Base-by-base conservation (phyloP, 2,888 invertebrate species). In the Taphrorychus bicolor region DNA sequence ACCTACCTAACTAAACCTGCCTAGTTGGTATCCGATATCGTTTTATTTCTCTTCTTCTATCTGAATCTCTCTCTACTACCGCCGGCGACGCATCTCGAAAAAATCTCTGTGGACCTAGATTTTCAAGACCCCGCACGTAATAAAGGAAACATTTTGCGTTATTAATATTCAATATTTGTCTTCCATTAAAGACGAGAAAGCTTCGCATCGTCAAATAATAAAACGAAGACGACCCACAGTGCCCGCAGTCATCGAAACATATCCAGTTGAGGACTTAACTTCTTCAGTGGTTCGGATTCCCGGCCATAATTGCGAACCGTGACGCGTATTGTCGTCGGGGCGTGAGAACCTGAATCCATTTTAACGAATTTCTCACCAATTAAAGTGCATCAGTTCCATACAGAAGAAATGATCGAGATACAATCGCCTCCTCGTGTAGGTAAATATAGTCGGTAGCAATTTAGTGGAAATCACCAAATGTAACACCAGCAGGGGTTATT, bases 351-450 rank as follows among this genome's bases (percentile, higher is more conserved):
- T 17, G 24, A 48, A n/a, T 24, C 40, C 23, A 3, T 54, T 66
- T 60, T 56, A 59, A 60, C 54, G 66, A 66, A 66, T 54, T 59
- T 66, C 54, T 56, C 66, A 66, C 59, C 57, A 59, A 66, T 66
- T 66, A 59, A 41, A 57, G n/a, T 16, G 54, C 54, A 54, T n/a
- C 17, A 45, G 32, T 32, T n/a, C n/a, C n/a, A n/a, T n/a, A n/a
- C n/a, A n/a, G n/a, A n/a, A n/a, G n/a, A n/a, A n/a, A n/a, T n/a
- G n/a, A n/a, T n/a, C n/a, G n/a, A n/a, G n/a, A n/a, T n/a, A n/a
- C n/a, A n/a, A n/a, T n/a, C n/a, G n/a, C n/a, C n/a, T n/a, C n/a
- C n/a, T n/a, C n/a, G n/a, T n/a, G n/a, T n/a, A n/a, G n/a, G n/a
- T n/a, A n/a, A n/a, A n/a, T n/a, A n/a, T n/a, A n/a, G n/a, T n/a